Base-by-base conservation (phyloP, 2,888 invertebrate genomes). In the Orchesellides sinensis region DNA sequence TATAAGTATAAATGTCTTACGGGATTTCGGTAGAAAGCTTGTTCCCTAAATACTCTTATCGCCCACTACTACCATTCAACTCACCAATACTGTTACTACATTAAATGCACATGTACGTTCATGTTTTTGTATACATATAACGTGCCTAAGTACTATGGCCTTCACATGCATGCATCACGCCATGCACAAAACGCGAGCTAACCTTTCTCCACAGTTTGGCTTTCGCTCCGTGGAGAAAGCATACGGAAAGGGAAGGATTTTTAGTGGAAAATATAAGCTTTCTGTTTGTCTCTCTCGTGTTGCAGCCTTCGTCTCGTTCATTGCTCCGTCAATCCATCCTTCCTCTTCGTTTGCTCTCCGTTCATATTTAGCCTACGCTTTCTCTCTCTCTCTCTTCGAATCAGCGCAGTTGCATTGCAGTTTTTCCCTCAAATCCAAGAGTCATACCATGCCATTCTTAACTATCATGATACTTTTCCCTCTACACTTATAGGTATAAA, bases 381-480 rank as follows among this genome's bases (percentile, higher is more conserved):
- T 59, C 52, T 29, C 56, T 35, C 78, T 35, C 19, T 63, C 49
- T 69, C 21, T 45, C 52, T 63, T 49, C 61, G 79, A 80, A 80
- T 80, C 79, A 80, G 79, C 79, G 79, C 79, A 80, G 79, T 80
- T 80, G 79, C 79, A 80, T 72, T 72, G 79, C 72, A 80, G 72
- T 66, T 80, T 79, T 79, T 35, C 79, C 72, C 56, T 66, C 52
- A 72, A 56, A 66, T 69, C 68, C 61, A 25, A 69, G 21, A 65
- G n/a, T 35, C 52, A 45, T 75, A 56, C 45, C 63, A 63, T 40
- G 10, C 29, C 19, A 32, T 17, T 52, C n/a, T 21, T 52, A n/a
- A 6, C 40, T 52, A 21, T 19, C 52, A 52, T 40, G 40, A 40
- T 40, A 40, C 32, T 10, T 32, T 32, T 32, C 32, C 32, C 10